Conservation (phyloP, 2,113 vertebrate genomes). For the Mionectes macconnelli region DNA sequence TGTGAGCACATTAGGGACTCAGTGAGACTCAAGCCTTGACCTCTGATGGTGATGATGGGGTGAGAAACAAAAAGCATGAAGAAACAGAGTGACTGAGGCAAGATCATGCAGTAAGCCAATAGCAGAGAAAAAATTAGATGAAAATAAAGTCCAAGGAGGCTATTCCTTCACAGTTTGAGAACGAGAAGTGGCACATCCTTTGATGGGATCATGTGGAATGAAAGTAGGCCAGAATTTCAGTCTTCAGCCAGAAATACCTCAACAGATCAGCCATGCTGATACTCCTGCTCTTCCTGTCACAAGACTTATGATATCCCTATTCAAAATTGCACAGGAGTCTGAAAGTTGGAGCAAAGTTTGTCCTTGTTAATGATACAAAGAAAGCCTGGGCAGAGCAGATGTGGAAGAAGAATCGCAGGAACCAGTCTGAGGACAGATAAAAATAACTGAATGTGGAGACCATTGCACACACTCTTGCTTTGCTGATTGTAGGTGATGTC, state of each 20-base stretch:
- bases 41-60: neutral
- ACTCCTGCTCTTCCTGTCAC: neutral
- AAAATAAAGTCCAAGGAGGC: neutral
- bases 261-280: neutral
- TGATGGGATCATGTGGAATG: neutral
- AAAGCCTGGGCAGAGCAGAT: neutral
- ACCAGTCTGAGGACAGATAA: neutral
- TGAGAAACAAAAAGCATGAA: neutral
- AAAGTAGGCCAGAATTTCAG: neutral
- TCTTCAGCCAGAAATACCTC: neutral
- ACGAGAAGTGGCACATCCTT: neutral
- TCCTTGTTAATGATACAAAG: neutral
- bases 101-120: neutral
- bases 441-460: neutral
- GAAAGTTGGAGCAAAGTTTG: neutral
- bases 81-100: neutral
- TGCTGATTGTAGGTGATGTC: neutral
- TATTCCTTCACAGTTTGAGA: neutral
- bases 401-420: neutral
- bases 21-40: neutral
- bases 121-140: neutral
- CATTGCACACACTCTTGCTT: neutral
- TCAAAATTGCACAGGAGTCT: neutral
- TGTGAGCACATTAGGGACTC: neutral
- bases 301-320: neutral